Evolutionary conservation across 2,113 vertebrate species (phyloP).

Genomic region (Coryphaenoides rupestris): DNA sequence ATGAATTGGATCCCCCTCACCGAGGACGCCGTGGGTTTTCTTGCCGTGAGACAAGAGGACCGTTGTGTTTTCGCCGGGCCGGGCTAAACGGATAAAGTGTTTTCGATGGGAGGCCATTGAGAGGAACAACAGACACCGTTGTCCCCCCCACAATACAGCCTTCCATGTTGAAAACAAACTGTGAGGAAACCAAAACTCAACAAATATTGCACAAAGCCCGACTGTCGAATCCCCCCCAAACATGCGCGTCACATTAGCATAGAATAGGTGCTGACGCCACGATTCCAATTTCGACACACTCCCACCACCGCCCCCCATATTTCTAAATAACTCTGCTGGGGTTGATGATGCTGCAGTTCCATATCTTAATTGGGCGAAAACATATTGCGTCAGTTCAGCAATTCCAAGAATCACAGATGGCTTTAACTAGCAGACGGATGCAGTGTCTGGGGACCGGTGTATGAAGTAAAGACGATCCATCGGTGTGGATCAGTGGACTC

Average conservation of each 20-base stretch:
- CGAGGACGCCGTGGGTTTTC: too few relatives aligned
- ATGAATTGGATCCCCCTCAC: too few relatives aligned
- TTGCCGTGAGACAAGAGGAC: too few relatives aligned
- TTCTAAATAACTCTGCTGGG: not conserved
- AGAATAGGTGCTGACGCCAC: slow-evolving; percentile 11
- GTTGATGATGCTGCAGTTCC: slow-evolving; percentile 13
- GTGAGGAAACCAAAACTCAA: not conserved
- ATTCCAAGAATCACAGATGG: slow-evolving; percentile 6
- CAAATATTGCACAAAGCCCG: not conserved
- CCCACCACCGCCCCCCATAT: too few relatives aligned
- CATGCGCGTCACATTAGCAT: not conserved
- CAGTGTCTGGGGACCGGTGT: slow-evolving; percentile 13
- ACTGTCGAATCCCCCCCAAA: not conserved
- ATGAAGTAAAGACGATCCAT: slow-evolving; percentile 49
- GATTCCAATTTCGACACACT: not conserved
- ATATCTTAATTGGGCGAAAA: slow-evolving; percentile 8
- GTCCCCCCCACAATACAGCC: too few relatives aligned
- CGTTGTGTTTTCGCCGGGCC: too few relatives aligned
- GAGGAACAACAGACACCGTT: too few relatives aligned
- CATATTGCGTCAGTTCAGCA: slow-evolving; percentile 12
- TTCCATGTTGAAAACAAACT: too few relatives aligned
- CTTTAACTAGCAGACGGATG: slow-evolving; percentile 28
- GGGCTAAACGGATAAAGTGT: too few relatives aligned
- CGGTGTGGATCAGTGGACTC: slow-evolving; percentile 48
- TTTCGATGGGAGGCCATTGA: too few relatives aligned